phyloP scores from a whole-genome alignment of 2,797 vertebrate genomes.

The Cossypha dichroa region DNA sequence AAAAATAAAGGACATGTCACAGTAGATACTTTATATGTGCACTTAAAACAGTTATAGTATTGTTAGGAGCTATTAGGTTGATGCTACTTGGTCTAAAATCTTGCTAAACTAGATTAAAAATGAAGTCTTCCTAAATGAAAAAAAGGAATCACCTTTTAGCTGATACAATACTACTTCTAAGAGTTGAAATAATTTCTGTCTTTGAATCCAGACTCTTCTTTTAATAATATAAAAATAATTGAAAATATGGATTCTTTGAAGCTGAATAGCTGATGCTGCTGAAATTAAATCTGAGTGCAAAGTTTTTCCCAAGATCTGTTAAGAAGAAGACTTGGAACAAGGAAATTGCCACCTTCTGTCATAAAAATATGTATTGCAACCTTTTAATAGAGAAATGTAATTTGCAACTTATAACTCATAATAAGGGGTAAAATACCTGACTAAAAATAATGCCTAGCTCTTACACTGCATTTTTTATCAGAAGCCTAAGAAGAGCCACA shows the following conservation, averaged over 20 bases:
- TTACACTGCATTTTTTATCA: not conserved
- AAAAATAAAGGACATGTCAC: not conserved
- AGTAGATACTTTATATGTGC: not conserved
- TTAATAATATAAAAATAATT: constrained; percentile 1
- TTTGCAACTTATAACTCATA: not conserved
- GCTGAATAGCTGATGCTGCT: not conserved
- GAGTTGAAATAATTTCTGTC: not conserved
- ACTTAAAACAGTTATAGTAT: not conserved
- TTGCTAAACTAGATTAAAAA: not conserved
- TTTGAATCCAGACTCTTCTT: not conserved
- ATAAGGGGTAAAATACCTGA: not conserved
- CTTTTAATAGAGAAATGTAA: not conserved
- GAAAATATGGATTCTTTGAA: not conserved
- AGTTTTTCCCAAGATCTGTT: not conserved
- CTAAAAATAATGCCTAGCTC: not conserved
- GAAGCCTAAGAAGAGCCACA: not conserved
- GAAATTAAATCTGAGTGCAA: not conserved
- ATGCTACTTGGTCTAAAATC: not conserved
- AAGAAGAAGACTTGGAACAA: not conserved
- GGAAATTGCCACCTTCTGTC: not conserved
- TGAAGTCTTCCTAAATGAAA: not conserved
- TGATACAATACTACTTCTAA: not conserved
- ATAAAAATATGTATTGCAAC: not conserved
- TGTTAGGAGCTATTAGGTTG: not conserved
- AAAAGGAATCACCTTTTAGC: not conserved